Evolutionary conservation across 1,140 invertebrate genomes (phyloP).

Genomic region (Eriocheir sinensis): DNA sequence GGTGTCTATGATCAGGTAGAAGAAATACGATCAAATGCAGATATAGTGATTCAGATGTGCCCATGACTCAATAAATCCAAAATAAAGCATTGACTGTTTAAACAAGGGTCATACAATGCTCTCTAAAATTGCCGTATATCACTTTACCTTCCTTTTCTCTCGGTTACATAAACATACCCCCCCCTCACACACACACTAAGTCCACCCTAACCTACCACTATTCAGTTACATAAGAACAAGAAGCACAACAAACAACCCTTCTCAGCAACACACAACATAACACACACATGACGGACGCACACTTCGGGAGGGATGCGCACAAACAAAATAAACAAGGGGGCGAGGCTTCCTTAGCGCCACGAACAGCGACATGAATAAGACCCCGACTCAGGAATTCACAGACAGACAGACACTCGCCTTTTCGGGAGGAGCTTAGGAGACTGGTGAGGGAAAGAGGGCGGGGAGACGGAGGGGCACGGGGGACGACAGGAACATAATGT

Average conservation of each 20-base stretch:
- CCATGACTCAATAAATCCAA: no score
- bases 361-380: neutral
- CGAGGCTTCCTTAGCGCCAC: constrained; percentile 9
- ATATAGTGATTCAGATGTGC: no score
- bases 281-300: neutral
- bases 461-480: neutral
- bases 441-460: neutral
- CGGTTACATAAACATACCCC: neutral
- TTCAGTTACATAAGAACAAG: neutral
- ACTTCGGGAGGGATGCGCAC: neutral
- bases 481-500: constrained; percentile 27
- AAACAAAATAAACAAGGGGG: constrained; percentile 25
- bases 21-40: no score
- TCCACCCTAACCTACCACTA: neutral
- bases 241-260: neutral
- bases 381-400: neutral
- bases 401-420: neutral
- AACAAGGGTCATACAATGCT: neutral
- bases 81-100: no score
- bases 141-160: neutral
- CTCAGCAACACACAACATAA: neutral
- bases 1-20: no score
- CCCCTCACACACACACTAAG: neutral
- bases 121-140: neutral
- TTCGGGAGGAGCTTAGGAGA: neutral